Conservation (phyloP, 1,140 invertebrate genomes). For the Hylyphantes graminicola region DNA sequence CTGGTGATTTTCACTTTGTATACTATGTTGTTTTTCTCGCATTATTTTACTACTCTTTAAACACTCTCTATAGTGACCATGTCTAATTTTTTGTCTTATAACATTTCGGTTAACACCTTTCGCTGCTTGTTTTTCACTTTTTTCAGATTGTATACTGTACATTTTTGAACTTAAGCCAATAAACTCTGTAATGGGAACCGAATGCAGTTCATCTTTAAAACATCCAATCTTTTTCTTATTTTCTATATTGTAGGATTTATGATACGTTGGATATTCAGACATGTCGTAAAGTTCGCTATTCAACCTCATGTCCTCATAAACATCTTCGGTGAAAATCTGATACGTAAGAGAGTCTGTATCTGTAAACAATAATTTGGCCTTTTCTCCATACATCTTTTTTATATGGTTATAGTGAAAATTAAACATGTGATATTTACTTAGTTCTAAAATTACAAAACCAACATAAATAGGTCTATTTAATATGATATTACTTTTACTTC, state of each 20-base stretch:
- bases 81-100: constrained; percentile 2
- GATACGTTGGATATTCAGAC: constrained; percentile 27
- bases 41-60: neutral
- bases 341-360: constrained; percentile 20
- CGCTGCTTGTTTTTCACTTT: constrained; percentile 12
- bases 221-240: constrained; percentile 7
- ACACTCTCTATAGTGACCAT: constrained; percentile 22
- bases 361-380: constrained; percentile 15
- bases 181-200: constrained; percentile 4
- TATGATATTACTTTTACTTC: constrained; percentile 3
- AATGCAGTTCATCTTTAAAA: constrained; percentile 48
- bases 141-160: constrained; percentile 4
- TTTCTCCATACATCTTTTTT: constrained; percentile 19
- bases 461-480: constrained; percentile 40
- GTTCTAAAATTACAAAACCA: constrained; percentile 21
- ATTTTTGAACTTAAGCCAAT: constrained; percentile 31
- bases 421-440: constrained; percentile 64
- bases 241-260: neutral
- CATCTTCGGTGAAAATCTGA: constrained; percentile 4
- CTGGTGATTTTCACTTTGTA: neutral
- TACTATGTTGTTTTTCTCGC: neutral
- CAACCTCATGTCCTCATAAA: constrained; percentile 28
- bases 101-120: constrained; percentile 20
- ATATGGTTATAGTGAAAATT: constrained; percentile 64
- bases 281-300: constrained; percentile 20